Base-by-base conservation (phyloP, 1,140 invertebrate species). In the Sycophaga agraensis region DNA sequence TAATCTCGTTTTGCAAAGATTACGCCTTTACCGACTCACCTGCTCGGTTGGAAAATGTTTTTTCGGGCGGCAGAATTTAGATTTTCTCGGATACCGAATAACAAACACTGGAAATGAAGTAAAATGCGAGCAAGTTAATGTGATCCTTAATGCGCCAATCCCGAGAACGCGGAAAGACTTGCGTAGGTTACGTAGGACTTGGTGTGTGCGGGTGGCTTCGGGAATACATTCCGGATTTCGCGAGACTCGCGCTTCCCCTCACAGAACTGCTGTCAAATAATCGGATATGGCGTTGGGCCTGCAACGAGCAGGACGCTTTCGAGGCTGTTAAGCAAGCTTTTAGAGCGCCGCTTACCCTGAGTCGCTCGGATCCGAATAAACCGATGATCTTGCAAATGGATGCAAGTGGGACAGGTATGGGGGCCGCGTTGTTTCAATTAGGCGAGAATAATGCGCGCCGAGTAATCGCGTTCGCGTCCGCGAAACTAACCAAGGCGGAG, bases 341-440 rank as follows among this genome's bases (percentile, higher is more conserved):
- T n/a, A 17, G 6, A 19, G 4, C 2, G 14, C 42, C 42, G 19
- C n/a, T 45, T 2, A 45, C 4, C 4, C 42, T 45, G 9, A 19
- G 14, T 21, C 11, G 42, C 3, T n/a, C 21, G 4, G 8, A 6
- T 5, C 42, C 42, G 4, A 4, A n/a, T 8, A 19, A 45, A 45
- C 42, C 6, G 4, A 19, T 11, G 50, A 12, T 58, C 1, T 6
- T 67, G 9, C 68, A 68, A 50, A 68, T 64, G 2, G 67, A 67
- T 21, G 64, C 65, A 8, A 58, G 59, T 22, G 57, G 51, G 5
- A 8, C 19, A 12, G 67, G 65, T 0, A 66, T 70, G 60, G 65
- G 65, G 0, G 67, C 67, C 0, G 65, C 66, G 0, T 21, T 70
- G 9, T 68, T 56, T 24, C 69, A 70, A 42, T 17, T 28, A 0